Evolutionary conservation across 1,140 invertebrate species (phyloP), one percentile per base, ranked within the genome.

Genomic region (Drosophila ohnishii): DNA sequence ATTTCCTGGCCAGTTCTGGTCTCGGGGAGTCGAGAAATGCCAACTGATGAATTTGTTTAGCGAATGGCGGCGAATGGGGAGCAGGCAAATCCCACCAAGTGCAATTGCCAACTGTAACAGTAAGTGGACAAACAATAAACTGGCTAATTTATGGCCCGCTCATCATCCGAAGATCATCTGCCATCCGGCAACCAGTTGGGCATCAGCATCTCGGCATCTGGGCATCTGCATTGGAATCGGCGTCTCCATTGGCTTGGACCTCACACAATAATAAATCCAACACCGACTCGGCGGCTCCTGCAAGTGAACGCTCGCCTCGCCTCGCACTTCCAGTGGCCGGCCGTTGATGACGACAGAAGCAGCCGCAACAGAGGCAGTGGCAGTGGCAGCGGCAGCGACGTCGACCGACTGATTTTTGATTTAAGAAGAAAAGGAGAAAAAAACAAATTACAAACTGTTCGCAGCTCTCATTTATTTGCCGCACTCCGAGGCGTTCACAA

Each of bases 381-480:
- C 42, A 59, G 39, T 30, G 30, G 44, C 60, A 30, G 59, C 35
- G 22, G 37, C 61, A 51, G 70, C 53, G 60, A 50, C 45, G 65
- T 37, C 65, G 70, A 44, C 78, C 19, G 74, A 78, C 70, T 81
- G 79, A 77, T 90, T 90, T 90, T 78, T 82, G 82, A 80, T 84
- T 84, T 72, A 78, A 85, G 74, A 69, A 74, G 71, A 75, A 74
- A 74, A 64, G 40, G 53, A 63, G 69, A 75, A 81, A 83, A 90
- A 90, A 84, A 80, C 85, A 82, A 90, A 91, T 90, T 91, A 90
- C 82, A 85, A 80, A 78, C 72, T 69, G 77, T 74, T 59, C 79
- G 61, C 74, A 90, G 80, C 90, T 90, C 85, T 90, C 90, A 91
- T 90, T 91, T 90, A 91, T 90, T 90, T 84, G 90, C 86, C 75